These are phyloP conservation scores for Disparrhopalites patrizii DNA, from an alignment of 2,888 invertebrate genomes.

Conservation along the genomic window DNA sequence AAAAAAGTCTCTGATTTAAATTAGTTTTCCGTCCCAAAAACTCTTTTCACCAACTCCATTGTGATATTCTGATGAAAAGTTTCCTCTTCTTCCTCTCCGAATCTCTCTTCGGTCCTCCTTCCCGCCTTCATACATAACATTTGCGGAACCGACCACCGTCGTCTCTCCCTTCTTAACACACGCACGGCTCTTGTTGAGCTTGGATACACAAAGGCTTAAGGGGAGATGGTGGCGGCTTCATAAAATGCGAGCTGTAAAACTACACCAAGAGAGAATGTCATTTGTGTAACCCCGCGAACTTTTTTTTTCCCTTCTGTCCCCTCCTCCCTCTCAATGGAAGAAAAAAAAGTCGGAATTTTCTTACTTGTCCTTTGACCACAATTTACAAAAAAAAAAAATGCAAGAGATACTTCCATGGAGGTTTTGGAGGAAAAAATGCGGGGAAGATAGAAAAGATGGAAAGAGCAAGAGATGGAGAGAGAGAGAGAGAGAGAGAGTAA, in stretches of 20 bases:
- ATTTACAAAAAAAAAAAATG: too few species aligned
- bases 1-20: conserved; percentile 33
- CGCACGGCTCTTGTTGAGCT: too few species aligned
- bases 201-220: too few species aligned
- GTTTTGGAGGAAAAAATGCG: too few species aligned
- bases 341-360: neutral
- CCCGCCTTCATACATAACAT: too few species aligned
- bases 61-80: conserved; percentile 27
- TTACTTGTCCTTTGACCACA: conserved; percentile 13
- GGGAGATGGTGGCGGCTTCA: neutral
- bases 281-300: neutral
- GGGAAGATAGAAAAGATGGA: neutral
- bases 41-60: conserved; percentile 29
- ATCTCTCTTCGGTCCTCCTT: conserved; percentile 1
- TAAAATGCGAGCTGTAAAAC: too few species aligned
- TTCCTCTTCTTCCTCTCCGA: conserved; percentile 10
- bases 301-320: too few species aligned
- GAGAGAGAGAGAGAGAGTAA: neutral
- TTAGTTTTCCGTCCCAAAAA: conserved; percentile 34
- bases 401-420: too few species aligned
- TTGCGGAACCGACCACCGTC: too few species aligned
- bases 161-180: too few species aligned
- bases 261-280: too few species aligned
- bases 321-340: neutral
- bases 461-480: neutral